A percentile compares a stretch with the other conserved stretches of the same genome.
Conservation (phyloP, 2,113 vertebrate genomes). For the Indicator maculatus region DNA sequence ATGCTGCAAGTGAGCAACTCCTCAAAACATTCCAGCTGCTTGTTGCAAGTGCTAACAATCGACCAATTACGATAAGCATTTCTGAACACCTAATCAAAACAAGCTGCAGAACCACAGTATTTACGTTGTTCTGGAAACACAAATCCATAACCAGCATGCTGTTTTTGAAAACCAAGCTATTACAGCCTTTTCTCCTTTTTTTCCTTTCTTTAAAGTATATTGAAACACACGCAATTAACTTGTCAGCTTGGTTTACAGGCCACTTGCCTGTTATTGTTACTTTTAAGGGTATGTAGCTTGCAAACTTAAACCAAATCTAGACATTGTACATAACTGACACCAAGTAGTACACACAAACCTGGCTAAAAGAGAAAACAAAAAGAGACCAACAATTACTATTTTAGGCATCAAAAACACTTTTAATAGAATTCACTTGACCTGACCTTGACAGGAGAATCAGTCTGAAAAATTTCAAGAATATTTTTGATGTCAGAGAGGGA, state of each 20-base stretch:
- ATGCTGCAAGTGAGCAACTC: background rate
- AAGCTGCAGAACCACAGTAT: background rate
- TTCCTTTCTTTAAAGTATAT: background rate
- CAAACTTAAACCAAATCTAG: background rate
- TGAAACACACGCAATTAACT: background rate
- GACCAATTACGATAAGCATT: slow-evolving; percentile 4
- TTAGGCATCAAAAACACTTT: background rate
- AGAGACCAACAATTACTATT: background rate
- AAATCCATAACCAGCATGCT: background rate
- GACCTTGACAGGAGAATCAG: background rate
- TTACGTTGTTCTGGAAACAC: background rate
- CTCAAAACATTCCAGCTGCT: background rate
- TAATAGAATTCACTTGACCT: background rate
- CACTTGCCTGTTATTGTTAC: background rate
- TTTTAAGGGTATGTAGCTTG: background rate
- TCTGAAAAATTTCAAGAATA: background rate
- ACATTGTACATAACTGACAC: background rate
- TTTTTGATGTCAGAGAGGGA: background rate
- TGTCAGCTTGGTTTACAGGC: background rate
- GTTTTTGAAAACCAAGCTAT: slow-evolving; percentile 5
- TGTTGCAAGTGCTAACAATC: background rate
- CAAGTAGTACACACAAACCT: background rate
- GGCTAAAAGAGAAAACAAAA: background rate
- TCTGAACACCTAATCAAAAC: slow-evolving; percentile 46
- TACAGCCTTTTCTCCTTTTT: background rate